Conservation (phyloP, 2,888 invertebrate species). For the Monopis laevigella region DNA sequence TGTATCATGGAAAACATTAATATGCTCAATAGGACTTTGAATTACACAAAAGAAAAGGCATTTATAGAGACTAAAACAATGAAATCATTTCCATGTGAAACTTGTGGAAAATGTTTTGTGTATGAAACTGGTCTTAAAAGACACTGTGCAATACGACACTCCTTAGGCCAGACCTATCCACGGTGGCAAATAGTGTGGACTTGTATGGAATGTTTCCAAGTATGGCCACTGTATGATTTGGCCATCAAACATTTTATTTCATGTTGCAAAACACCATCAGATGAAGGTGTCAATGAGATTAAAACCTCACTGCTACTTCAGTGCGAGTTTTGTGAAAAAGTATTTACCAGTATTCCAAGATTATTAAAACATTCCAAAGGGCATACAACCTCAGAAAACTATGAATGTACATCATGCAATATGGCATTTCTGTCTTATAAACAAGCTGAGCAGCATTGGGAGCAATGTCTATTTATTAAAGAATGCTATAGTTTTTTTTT, state of each 20-base stretch:
- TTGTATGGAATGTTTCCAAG: slow-evolving; percentile 56
- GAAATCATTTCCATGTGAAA: slow-evolving; percentile 43
- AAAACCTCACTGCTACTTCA: slow-evolving; percentile 53
- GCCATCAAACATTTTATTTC: slow-evolving; percentile 41
- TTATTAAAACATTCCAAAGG: slow-evolving; percentile 45
- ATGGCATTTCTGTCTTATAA: slow-evolving; percentile 44
- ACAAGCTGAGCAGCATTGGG: slow-evolving; percentile 51
- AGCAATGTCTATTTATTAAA: slow-evolving; percentile 45
- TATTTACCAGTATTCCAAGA: slow-evolving; percentile 53
- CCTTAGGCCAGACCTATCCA: slow-evolving; percentile 35
- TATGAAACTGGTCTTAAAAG: slow-evolving; percentile 54
- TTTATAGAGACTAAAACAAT: slow-evolving; percentile 42
- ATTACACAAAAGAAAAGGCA: slow-evolving; percentile 55
- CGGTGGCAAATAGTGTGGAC: slow-evolving; percentile 61
- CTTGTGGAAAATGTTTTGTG: slow-evolving; percentile 57
- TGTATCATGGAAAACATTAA: slow-evolving; percentile 59
- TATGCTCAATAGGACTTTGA: slow-evolving; percentile 49
- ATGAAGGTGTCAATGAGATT: slow-evolving; percentile 42
- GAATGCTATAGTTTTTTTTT: slow-evolving; percentile 45
- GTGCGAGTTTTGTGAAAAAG: slow-evolving; percentile 60
- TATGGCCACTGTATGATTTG: slow-evolving; percentile 50
- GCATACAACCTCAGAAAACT: slow-evolving; percentile 73
- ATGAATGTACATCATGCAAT: slow-evolving; percentile 68
- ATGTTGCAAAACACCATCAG: slow-evolving; percentile 38
- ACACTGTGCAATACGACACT: slow-evolving; percentile 45